phyloP scores from a whole-genome alignment of 2,113 vertebrate species.

The Sterrhoptilus dennistouni region DNA sequence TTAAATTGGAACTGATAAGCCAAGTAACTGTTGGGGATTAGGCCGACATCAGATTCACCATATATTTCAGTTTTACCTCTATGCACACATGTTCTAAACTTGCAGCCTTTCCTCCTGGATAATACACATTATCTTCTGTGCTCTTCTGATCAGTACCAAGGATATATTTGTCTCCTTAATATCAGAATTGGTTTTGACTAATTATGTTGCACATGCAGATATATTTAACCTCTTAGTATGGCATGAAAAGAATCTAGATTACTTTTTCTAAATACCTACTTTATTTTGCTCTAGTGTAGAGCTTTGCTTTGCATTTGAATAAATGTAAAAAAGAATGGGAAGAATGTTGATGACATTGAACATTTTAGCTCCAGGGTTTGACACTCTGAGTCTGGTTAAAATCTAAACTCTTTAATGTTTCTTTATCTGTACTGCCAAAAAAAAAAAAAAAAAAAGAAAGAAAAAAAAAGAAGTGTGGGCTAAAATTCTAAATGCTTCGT shows the following conservation, averaged over 20 bases:
- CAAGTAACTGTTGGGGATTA: not conserved
- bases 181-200: not conserved
- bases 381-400: slow-evolving; percentile 16
- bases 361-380: slow-evolving; percentile 1
- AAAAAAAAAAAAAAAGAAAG: not conserved
- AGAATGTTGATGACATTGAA: not conserved
- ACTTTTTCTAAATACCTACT: not conserved
- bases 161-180: not conserved
- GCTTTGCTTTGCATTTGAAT: slow-evolving; percentile 2
- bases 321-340: not conserved
- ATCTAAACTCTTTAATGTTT: slow-evolving; percentile 12
- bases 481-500: not conserved
- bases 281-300: not conserved
- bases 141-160: not conserved
- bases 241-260: not conserved
- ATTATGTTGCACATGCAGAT: not conserved
- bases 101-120: not conserved
- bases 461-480: not conserved
- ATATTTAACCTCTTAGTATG: not conserved
- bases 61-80: not conserved
- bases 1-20: not conserved
- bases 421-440: not conserved
- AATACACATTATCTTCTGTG: not conserved
- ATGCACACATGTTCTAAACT: not conserved
- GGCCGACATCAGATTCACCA: not conserved